These are phyloP conservation scores for Antidorcas marsupialis DNA, from an alignment of 2,113 vertebrate genomes.

Conservation along the genomic window DNA sequence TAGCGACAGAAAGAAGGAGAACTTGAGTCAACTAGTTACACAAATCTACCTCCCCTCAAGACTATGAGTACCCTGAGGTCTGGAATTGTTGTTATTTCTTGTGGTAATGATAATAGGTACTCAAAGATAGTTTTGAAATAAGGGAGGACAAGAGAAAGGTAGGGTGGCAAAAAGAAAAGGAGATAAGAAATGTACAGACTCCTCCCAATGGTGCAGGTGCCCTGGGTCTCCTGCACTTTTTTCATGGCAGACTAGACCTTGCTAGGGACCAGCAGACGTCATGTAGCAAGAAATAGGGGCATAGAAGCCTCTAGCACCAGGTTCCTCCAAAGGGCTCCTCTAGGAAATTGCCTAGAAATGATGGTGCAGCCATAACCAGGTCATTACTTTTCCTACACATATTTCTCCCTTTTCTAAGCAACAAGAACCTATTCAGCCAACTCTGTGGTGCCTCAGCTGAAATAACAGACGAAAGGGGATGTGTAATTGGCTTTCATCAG, in stretches of 20 bases:
- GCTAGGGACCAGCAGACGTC: not conserved
- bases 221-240: not conserved
- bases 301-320: not conserved
- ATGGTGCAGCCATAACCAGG: not conserved
- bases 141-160: not conserved
- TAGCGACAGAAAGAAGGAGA: not conserved
- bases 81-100: not conserved
- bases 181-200: not conserved
- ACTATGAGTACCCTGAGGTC: not conserved
- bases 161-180: not conserved
- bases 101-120: not conserved
- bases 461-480: conserved; percentile 54
- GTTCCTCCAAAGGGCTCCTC: conserved; percentile 27
- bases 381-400: conserved; percentile 53
- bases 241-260: not conserved
- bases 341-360: conserved; percentile 62
- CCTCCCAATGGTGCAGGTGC: not conserved
- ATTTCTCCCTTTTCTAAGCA: conserved; percentile 54
- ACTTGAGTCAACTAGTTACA: not conserved
- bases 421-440: conserved; percentile 57
- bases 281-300: conserved; percentile 16
- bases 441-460: conserved; percentile 46
- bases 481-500: conserved; percentile 47
- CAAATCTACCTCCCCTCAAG: not conserved
- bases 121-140: not conserved